Evolutionary conservation across 2,888 invertebrate species (phyloP), one percentile per base, ranked within the genome.

Genomic region (Eledone cirrhosa): DNA sequence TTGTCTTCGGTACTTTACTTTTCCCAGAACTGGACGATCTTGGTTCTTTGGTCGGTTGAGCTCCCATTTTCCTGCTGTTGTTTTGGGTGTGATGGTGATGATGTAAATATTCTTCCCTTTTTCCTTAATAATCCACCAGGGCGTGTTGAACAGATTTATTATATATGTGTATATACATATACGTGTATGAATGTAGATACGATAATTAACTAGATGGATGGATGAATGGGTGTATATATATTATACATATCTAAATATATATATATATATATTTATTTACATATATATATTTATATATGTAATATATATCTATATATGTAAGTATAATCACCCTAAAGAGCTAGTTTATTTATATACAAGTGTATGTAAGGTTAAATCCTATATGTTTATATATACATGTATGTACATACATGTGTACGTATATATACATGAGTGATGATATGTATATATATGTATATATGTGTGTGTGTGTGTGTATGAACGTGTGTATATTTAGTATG

Each of bases 31-130:
- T 83, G 48, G 83, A 41, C 72, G 72, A 79, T 76, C 81, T 80
- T 69, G 79, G 77, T 72, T 83, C 83, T 75, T 83, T 83, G n/a
- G 82, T 79, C 79, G 81, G 81, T 79, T 82, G 83, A 29, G 82
- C 82, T 77, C 83, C 83, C 83, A 83, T 83, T 78, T 29, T 80
- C 41, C 11, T 41, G 41, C 11, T 48, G 13, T 41, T 41, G 41
- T 41, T 41, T 41, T 5, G 41, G 41, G 41, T 5, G 11, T 41
- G 41, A 41, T 41, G 41, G 41, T 41, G 11, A 41, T 11, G 5
- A 11, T 41, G 41, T 41, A 41, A 41, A 8, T 8, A 8, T 41
- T 11, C 11, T 41, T 11, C 41, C 41, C 11, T 41, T 41, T 41
- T 27, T 53, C 48, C 24, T 67, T 69, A 72, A 31, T 48, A 47